phyloP scores from a whole-genome alignment of 2,113 vertebrate species.

The Corythaixoides concolor region DNA sequence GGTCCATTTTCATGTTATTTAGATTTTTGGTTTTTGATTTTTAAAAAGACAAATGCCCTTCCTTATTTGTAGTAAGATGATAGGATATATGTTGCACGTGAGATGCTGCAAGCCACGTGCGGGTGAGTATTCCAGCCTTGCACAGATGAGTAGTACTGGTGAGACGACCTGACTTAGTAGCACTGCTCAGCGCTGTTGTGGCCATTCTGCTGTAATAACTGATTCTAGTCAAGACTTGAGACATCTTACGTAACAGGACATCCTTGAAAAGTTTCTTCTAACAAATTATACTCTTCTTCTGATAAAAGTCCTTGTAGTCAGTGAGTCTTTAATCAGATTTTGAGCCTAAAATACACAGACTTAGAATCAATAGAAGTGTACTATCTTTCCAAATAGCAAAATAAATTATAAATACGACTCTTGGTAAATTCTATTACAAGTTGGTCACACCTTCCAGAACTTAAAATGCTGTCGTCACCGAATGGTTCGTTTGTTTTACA shows the following conservation, averaged over 20 bases:
- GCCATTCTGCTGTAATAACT: background rate
- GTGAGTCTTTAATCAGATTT: background rate
- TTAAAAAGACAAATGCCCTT: background rate
- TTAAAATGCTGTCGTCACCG: background rate
- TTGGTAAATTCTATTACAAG: background rate
- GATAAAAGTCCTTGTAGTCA: background rate
- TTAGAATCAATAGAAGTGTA: background rate
- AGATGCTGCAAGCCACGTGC: background rate
- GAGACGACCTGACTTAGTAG: background rate
- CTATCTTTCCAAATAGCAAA: background rate
- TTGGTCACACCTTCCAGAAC: background rate
- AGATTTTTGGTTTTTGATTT: background rate
- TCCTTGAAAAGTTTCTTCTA: background rate
- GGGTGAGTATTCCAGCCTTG: background rate
- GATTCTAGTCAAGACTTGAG: background rate
- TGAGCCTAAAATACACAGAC: background rate
- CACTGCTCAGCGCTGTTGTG: rapidly evolving
- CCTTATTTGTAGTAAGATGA: background rate
- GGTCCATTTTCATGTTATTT: background rate
- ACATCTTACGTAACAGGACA: rapidly evolving
- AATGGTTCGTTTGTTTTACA: background rate
- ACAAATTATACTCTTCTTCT: background rate
- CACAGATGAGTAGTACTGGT: background rate
- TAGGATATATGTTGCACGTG: background rate
- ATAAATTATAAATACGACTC: background rate